These are phyloP conservation scores for Mesocricetus auratus DNA, from an alignment of 2,113 vertebrate genomes.

Conservation along the genomic window DNA sequence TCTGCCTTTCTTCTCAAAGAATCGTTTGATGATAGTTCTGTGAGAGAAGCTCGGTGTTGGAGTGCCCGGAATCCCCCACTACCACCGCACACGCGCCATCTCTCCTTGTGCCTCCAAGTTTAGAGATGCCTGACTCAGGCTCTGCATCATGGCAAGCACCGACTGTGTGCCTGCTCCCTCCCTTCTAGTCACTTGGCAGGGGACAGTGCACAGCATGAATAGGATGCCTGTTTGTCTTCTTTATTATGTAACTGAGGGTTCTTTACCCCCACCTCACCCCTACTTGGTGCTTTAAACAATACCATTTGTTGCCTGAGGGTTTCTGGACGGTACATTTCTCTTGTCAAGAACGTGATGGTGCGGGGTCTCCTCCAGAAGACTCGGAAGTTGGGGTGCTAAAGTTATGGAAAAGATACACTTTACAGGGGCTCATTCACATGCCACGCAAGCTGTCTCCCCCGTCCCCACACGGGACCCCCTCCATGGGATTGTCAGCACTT, in stretches of 20 bases:
- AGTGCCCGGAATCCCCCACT: neutral
- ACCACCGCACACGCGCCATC: neutral
- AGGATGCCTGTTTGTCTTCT: neutral
- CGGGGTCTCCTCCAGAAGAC: neutral
- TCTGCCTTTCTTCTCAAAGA: conserved; percentile 29
- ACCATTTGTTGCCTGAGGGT: neutral
- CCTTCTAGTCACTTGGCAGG: neutral
- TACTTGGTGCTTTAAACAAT: neutral
- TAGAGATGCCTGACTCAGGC: neutral
- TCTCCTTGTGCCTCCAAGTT: neutral
- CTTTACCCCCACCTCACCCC: neutral
- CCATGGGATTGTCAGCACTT: neutral
- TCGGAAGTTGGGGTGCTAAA: neutral
- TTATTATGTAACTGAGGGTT: neutral
- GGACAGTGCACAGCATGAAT: neutral
- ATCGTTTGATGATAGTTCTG: neutral
- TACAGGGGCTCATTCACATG: neutral
- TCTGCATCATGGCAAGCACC: neutral
- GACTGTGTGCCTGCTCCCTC: neutral
- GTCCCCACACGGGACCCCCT: neutral
- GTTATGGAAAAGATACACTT: neutral
- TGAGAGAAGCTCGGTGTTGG: neutral
- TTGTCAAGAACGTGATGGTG: neutral
- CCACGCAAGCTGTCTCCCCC: neutral
- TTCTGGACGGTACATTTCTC: neutral